Evolutionary conservation across 2,113 vertebrate species (phyloP).

Genomic region (Numenius arquata): DNA sequence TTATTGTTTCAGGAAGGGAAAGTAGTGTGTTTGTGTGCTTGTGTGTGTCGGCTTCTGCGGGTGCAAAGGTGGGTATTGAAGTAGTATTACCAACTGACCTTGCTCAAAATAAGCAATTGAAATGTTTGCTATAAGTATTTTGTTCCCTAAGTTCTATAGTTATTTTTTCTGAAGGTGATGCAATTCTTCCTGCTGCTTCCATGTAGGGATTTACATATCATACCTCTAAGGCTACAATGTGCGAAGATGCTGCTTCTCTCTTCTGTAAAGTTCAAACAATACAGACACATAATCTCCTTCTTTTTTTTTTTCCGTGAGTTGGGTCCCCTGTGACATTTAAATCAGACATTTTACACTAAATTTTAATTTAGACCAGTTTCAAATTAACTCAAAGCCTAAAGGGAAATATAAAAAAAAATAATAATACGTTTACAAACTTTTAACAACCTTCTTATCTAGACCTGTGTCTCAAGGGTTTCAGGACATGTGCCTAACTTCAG

Average conservation of each 20-base stretch:
- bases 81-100: neutral
- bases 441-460: neutral
- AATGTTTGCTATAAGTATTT: neutral
- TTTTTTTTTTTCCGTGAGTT: neutral
- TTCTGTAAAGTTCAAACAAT: neutral
- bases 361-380: neutral
- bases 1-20: neutral
- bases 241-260: neutral
- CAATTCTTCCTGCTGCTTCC: neutral
- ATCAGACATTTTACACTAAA: neutral
- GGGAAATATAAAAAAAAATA: neutral
- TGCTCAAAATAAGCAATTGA: neutral
- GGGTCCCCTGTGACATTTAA: neutral
- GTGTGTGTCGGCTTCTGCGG: accelerated
- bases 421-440: neutral
- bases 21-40: neutral
- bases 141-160: neutral
- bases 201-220: neutral
- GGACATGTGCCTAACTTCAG: neutral
- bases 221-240: neutral
- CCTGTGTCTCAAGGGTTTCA: neutral
- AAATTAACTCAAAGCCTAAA: neutral
- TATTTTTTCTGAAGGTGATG: neutral
- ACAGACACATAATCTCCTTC: neutral
- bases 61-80: neutral